Conservation (phyloP, 2,888 invertebrate species). For the Nephrotoma flavescens region DNA sequence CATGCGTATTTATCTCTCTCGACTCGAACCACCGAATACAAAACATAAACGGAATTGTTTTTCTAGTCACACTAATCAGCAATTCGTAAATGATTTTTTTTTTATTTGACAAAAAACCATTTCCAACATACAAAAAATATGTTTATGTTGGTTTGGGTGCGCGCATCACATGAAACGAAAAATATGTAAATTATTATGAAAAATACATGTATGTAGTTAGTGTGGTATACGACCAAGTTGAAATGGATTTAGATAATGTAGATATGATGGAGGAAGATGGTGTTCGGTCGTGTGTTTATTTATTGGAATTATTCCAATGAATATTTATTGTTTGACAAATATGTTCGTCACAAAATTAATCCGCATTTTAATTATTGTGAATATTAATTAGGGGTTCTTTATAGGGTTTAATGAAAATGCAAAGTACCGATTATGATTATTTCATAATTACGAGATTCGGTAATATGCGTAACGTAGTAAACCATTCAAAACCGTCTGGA, state of each 20-base stretch:
- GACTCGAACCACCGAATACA: background rate
- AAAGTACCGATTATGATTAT: background rate
- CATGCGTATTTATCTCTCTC: background rate
- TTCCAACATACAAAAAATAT: background rate
- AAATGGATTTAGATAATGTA: background rate
- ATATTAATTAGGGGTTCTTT: background rate
- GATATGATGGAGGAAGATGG: background rate
- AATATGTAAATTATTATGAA: background rate
- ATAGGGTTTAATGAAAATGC: background rate
- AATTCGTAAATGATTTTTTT: background rate
- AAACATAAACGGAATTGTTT: background rate
- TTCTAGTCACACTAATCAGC: conserved; percentile 4
- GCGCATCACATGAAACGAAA: background rate
- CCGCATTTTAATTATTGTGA: background rate
- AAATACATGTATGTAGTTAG: background rate
- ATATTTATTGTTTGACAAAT: background rate
- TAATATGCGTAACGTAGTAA: no score
- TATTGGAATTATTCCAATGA: background rate
- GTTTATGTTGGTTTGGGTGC: background rate
- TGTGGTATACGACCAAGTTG: background rate
- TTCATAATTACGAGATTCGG: no score
- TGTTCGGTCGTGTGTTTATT: background rate
- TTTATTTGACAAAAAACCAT: background rate
- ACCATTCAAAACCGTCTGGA: no score
- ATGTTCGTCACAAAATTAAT: background rate